Conservation (phyloP, 2,113 vertebrate species). For the Toxotes chatareus region DNA sequence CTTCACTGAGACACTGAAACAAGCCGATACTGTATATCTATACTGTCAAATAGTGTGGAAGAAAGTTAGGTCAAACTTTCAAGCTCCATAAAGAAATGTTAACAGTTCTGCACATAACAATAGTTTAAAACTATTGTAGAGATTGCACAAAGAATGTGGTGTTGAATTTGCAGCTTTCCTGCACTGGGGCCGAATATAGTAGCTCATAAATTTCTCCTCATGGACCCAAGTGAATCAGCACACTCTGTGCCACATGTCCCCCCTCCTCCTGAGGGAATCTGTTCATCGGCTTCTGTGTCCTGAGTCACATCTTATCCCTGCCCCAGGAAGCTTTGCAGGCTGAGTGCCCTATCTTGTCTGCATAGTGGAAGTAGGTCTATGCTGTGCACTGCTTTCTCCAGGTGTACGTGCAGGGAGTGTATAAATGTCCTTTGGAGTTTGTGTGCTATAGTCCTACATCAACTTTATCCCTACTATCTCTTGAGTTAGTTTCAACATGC, state of each 20-base stretch:
- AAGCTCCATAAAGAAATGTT: background rate
- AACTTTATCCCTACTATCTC: background rate
- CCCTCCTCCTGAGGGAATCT: constrained; percentile 56
- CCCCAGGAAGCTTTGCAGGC: constrained; percentile 55
- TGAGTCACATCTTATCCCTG: constrained; percentile 68
- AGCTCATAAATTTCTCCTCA: constrained; percentile 66
- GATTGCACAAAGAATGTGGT: constrained; percentile 4
- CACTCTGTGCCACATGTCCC: constrained; percentile 7
- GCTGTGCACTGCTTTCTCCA: background rate
- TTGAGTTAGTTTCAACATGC: background rate
- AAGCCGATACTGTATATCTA: background rate
- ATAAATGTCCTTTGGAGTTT: constrained; percentile 35
- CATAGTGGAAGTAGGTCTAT: constrained; percentile 38
- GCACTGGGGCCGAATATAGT: constrained; percentile 59
- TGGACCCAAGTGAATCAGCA: constrained; percentile 71
- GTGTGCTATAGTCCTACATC: background rate
- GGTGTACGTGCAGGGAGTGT: constrained; percentile 9
- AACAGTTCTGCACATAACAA: background rate
- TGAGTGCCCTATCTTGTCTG: constrained; percentile 33
- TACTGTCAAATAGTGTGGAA: background rate
- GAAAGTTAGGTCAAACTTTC: background rate
- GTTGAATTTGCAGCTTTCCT: constrained; percentile 40
- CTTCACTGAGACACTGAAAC: background rate
- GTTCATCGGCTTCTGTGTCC: constrained; percentile 65
- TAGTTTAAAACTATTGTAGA: background rate